Base-by-base conservation (phyloP, 2,797 vertebrate species). In the Micropoecilia bifurca region DNA sequence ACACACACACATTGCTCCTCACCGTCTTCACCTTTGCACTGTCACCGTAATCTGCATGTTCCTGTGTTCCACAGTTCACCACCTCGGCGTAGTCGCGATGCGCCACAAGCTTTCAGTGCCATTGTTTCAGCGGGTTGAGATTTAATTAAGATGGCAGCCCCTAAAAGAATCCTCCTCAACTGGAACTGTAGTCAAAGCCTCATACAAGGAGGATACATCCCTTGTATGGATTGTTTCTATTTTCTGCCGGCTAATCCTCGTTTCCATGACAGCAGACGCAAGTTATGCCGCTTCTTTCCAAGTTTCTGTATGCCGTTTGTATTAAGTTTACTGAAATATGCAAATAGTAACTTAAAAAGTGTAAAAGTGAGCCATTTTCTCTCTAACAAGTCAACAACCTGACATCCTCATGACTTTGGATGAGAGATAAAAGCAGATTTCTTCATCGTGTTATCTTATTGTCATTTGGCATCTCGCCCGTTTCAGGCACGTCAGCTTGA, bases 91-190 rank as follows among this genome's bases (percentile, higher is more conserved):
- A 93, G 96, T 97, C 97, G 96, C 78, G 94, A 97, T 97, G 97
- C 95, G 79, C 90, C 93, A 95, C 95, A 91, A 95, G 95, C 96
- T 95, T 97, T 97, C 95, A 97, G 96, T 96, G 95, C 94, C 94
- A 93, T 96, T 96, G 96, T 96, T 97, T 95, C 94, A 97, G 95
- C 96, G 95, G 93, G 95, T 95, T 96, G 96, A 98, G 97, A 97
- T 98, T 98, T 98, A 98, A 99, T 98, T 99, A 97, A 97, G 97
- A 98, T 98, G 96, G 96, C 96, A 97, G 96, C 92, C 95, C 95
- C 94, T 95, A 84, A 97, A 98, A 97, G 97, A 98, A 97, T 97
- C 96, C 97, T 94, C 95, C 96, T 96, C 96, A 97, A 96, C 98
- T 96, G 94, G 97, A 97, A 97, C 96, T 95, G 96, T 95, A 95